Evolutionary conservation across 2,113 vertebrate species (phyloP), one percentile per base, ranked within the genome.

Genomic region (Phalacrocorax carbo): DNA sequence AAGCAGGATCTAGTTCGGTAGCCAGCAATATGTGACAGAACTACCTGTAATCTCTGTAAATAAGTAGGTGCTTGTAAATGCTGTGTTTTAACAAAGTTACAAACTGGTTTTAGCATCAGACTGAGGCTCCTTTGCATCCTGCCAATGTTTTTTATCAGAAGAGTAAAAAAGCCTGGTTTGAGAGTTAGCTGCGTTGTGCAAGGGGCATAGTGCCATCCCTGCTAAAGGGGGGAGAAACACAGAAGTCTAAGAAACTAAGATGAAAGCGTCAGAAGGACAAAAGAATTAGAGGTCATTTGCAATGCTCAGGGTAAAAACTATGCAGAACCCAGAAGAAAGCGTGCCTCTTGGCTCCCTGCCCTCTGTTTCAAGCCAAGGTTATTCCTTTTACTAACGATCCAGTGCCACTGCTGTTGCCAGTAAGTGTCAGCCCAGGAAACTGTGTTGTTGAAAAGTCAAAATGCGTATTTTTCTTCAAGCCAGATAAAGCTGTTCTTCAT

Each of bases 141-240:
- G 20, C 29, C 11, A 5, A 0, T 29, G 4, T 32, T n/a, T 95
- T 46, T 34, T 23, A 7, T 51, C 11, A 10, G 44, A 80, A 61
- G 30, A 70, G 23, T 72, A 18, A 76, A 72, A 85, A 85, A 80
- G 30, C 48, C 29, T 5, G 0, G 80, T 66, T 16, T 58, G 83
- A 71, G 49, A 10, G 4, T 65, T 25, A 61, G 48, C 38, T 30
- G 22, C 66, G 22, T 30, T n/a, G 26, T 65, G 18, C 11, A 27
- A 9, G 1, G 4, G 21, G 8, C 36, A 0, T 3, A 2, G 23
- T 26, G 57, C 65, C 10, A 13, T 18, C 29, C 42, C 46, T n/a
- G 26, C 52, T n/a, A 20, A 64, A 71, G 60, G 51, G 13, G 11
- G 26, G 40, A 66, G 80, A 78, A 83, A 17, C 55, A 51, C n/a